Evolutionary conservation across 2,797 vertebrate species (phyloP).

Genomic region (Lates japonicus): DNA sequence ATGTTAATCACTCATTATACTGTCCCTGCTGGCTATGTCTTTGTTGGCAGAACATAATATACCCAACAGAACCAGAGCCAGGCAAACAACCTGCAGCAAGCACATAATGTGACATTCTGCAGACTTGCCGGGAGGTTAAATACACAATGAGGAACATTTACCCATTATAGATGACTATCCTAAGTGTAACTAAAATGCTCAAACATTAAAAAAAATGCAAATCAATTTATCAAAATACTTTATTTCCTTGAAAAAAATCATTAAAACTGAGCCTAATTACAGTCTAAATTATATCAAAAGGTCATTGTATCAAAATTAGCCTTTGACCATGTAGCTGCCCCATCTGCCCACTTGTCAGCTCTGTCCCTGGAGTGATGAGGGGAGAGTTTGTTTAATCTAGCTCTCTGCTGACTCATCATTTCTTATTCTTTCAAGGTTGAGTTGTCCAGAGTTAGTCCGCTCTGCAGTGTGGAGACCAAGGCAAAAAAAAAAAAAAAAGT

Average conservation of each 20-base stretch:
- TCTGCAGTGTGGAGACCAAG: conserved; percentile 47
- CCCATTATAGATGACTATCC: too few species aligned
- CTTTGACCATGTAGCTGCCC: conserved; percentile 12
- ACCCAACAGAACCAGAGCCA: background rate
- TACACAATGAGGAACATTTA: background rate
- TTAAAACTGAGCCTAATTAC: background rate
- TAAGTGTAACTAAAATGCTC: background rate
- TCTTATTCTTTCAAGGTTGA: conserved; percentile 74
- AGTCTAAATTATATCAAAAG: background rate
- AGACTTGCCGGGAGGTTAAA: background rate
- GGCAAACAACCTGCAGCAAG: background rate
- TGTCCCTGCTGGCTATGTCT: background rate
- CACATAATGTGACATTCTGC: too few species aligned
- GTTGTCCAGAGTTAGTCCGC: conserved; percentile 61
- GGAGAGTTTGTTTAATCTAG: conserved; percentile 64
- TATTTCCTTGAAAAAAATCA: background rate
- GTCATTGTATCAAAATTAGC: background rate
- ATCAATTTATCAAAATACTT: background rate
- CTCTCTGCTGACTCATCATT: conserved; percentile 76
- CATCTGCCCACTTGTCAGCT: conserved; percentile 43
- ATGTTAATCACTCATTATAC: too few species aligned
- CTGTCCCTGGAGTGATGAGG: conserved; percentile 52
- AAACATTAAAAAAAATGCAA: background rate
- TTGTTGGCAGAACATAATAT: background rate
- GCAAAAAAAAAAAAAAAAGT: conserved; percentile 34